These are phyloP conservation scores for Erannis defoliaria DNA, from an alignment of 2,888 invertebrate species.

Conservation along the genomic window DNA sequence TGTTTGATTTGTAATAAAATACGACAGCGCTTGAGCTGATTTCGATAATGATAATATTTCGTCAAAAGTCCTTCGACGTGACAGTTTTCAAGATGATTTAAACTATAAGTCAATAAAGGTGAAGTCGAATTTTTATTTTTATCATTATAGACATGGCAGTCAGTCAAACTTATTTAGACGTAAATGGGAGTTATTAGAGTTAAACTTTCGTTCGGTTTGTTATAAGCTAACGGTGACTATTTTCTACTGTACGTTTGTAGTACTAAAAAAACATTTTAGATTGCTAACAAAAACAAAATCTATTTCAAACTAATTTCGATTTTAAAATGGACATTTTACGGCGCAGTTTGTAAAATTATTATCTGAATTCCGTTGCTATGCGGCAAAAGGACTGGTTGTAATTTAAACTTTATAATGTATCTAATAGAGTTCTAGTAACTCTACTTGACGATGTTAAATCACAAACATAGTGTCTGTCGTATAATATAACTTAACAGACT, in stretches of 20 bases:
- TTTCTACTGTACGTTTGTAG: not conserved
- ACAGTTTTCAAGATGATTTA: not conserved
- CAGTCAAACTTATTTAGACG: conserved; percentile 2
- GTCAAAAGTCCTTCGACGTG: not conserved
- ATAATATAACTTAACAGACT: no score
- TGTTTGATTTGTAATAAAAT: no score
- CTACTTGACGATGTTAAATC: not conserved
- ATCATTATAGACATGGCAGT: not conserved
- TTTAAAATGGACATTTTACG: not conserved
- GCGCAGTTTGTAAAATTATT: not conserved
- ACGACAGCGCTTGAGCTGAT: no score
- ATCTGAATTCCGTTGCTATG: not conserved
- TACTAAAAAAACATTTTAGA: not conserved
- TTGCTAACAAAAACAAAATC: not conserved
- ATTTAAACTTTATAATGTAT: not conserved
- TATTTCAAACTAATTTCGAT: not conserved
- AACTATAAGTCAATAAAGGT: not conserved
- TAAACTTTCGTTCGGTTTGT: not conserved
- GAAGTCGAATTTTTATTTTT: not conserved
- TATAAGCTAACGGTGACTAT: not conserved
- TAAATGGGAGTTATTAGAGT: not conserved
- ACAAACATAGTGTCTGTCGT: no score
- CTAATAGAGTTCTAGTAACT: not conserved
- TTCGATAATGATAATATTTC: no score
- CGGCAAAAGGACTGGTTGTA: not conserved